Evolutionary conservation across 2,797 vertebrate species (phyloP).

Genomic region (Cirrhinus molitorella): DNA sequence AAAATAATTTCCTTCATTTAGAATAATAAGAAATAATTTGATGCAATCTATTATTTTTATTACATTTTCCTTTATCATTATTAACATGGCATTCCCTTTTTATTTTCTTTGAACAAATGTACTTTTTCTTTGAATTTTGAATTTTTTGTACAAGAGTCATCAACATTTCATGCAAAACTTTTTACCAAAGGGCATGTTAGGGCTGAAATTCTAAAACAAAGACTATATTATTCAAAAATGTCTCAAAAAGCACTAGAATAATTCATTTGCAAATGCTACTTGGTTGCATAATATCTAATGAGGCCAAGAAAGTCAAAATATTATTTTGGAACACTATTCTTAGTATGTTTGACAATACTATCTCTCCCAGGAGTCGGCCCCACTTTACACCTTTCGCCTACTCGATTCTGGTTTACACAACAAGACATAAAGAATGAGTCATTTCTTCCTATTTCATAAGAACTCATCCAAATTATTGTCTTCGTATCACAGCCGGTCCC

Average conservation of each 20-base stretch:
- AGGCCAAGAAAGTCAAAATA: neutral
- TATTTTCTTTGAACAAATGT: neutral
- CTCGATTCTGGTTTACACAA: neutral
- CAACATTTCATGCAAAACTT: neutral
- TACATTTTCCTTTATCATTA: neutral
- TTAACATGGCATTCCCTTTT: neutral
- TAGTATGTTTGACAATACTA: conserved; percentile 4
- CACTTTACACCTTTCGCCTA: neutral
- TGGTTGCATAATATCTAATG: neutral
- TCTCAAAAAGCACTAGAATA: neutral
- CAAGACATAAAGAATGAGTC: conserved; percentile 22
- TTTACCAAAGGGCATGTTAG: neutral
- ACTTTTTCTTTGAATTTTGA: neutral
- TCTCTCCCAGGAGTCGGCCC: conserved; percentile 29
- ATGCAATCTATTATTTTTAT: neutral
- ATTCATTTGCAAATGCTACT: neutral
- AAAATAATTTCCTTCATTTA: neutral
- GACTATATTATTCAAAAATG: neutral
- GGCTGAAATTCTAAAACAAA: neutral
- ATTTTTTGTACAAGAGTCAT: neutral
- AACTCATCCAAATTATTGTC: conserved; percentile 6
- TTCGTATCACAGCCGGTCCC: neutral
- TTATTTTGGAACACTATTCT: neutral
- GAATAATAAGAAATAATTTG: neutral
- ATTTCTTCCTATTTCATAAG: conserved; percentile 28